Evolutionary conservation across 2,888 invertebrate species (phyloP), one percentile per base, ranked within the genome.

Genomic region (Sussaba pulchella): DNA sequence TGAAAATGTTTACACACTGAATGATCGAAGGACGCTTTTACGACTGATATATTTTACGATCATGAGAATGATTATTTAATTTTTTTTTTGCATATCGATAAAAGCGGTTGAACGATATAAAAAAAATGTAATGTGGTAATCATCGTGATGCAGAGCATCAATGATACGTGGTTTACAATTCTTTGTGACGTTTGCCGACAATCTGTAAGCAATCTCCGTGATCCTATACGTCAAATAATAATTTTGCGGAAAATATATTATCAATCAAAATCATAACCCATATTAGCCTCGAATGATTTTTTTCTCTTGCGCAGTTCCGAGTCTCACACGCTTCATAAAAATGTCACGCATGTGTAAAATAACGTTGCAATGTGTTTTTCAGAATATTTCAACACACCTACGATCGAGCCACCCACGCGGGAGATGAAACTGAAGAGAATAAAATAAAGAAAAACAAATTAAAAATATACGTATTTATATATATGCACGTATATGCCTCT

Each of bases 341-440:
- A 74, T 81, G 70, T 77, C 74, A 70, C 74, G 77, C 59, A 81
- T 26, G 73, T 67, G 2, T 2, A 2, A 31, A 78, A 71, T 19
- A 73, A 57, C 17, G 31, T 63, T 43, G 43, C 71, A 76, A 72
- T 63, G 76, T 54, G 57, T 71, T 59, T 31, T 66, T 77, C 41
- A 73, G 43, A 52, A 12, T 54, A 63, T 66, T 54, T 72, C 47
- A 19, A 66, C 77, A 81, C 81, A 81, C 81, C 81, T 78, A 81
- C 81, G 78, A 77, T 73, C 74, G 71, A 54, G 74, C 78, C 78
- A 81, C 81, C 81, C 81, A 81, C 81, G 81, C 81, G 50, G 70
- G 70, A 59, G 24, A 70, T 61, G 74, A 77, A 73, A 81, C 81
- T 52, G 64, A 73, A 81, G 77, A 73, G 69, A 71, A 52, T 57